Conservation (phyloP, 2,113 vertebrate genomes). For the Tor tambroides region DNA sequence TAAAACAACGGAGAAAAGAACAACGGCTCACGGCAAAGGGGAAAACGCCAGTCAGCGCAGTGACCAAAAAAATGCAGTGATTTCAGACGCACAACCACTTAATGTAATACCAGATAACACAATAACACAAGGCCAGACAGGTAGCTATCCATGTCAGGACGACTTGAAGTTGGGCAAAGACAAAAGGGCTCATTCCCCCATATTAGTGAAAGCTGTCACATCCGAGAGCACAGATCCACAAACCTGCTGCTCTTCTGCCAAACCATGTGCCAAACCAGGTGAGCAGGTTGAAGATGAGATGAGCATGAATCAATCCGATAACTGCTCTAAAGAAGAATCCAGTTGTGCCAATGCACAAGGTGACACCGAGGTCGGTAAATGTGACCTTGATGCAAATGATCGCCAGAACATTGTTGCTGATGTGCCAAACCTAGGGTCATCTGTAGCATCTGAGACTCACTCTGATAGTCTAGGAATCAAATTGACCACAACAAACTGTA, state of each 20-base stretch:
- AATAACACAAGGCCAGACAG: background rate
- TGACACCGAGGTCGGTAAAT: background rate
- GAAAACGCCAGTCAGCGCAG: slow-evolving; percentile 41
- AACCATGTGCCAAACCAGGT: slow-evolving; percentile 31
- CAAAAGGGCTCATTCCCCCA: background rate
- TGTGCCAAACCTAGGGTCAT: slow-evolving; percentile 31
- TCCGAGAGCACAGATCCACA: slow-evolving; percentile 1
- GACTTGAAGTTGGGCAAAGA: slow-evolving; percentile 2
- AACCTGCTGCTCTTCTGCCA: slow-evolving; percentile 6
- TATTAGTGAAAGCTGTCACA: background rate
- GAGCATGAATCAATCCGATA: background rate
- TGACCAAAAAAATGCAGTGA: slow-evolving; percentile 55
- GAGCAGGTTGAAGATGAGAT: slow-evolving; percentile 1
- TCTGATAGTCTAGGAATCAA: background rate
- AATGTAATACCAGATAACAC: background rate
- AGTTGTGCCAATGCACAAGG: slow-evolving; percentile 8
- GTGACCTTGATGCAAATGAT: slow-evolving; percentile 1
- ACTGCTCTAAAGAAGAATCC: background rate
- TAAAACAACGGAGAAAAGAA: slow-evolving; percentile 53
- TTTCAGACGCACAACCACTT: background rate
- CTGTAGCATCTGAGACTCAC: slow-evolving; percentile 1
- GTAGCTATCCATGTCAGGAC: background rate
- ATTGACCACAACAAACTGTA: background rate
- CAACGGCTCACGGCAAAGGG: slow-evolving; percentile 55
- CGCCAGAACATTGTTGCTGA: background rate